These are phyloP conservation scores for Eonycteris spelaea DNA, from an alignment of 2,113 vertebrate genomes.

Conservation along the genomic window DNA sequence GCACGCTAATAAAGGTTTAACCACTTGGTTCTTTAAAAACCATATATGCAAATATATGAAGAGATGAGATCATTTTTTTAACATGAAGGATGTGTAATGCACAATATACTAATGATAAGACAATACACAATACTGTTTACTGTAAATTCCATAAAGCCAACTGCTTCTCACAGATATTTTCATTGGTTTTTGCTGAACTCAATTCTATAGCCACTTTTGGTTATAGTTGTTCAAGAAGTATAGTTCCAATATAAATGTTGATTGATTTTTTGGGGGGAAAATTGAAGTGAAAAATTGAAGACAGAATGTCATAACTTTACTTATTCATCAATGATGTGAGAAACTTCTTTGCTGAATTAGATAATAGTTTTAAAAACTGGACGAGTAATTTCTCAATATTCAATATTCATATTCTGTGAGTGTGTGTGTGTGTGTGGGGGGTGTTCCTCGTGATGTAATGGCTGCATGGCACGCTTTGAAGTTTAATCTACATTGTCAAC, in stretches of 20 bases:
- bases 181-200: background rate
- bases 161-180: background rate
- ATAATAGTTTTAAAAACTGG: background rate
- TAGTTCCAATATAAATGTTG: background rate
- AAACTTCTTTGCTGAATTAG: background rate
- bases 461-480: background rate
- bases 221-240: background rate
- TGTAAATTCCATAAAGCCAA: background rate
- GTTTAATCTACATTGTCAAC: background rate
- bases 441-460: background rate
- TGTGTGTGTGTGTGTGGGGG: background rate
- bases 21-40: background rate
- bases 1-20: background rate
- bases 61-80: background rate
- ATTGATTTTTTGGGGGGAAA: background rate
- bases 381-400: background rate
- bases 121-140: background rate
- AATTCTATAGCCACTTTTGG: background rate
- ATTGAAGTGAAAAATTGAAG: background rate
- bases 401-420: rapidly evolving
- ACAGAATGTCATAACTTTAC: background rate
- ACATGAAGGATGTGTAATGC: background rate
- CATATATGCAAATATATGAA: background rate
- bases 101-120: background rate
- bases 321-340: background rate